Evolutionary conservation across 1,140 invertebrate genomes (phyloP).

Genomic region (Trachymyrmex septentrionalis): DNA sequence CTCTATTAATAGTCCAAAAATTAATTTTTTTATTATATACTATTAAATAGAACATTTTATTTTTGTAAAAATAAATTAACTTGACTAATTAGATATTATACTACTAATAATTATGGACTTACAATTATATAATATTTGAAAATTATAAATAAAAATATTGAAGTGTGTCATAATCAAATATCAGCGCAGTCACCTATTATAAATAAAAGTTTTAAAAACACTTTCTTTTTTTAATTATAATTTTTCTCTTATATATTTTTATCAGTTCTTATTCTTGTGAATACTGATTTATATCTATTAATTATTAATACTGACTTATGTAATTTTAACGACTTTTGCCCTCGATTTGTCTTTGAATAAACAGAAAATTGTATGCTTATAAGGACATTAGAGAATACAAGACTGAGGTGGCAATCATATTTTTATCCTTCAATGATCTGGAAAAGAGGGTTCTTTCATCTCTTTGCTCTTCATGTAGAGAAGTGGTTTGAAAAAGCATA

Average conservation of each 20-base stretch:
- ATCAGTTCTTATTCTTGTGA: neutral
- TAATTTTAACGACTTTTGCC: neutral
- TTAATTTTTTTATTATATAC: neutral
- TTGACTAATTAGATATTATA: neutral
- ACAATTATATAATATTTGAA: conserved; percentile 4
- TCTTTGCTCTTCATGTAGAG: conserved; percentile 17
- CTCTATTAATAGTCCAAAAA: neutral
- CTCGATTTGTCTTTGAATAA: neutral
- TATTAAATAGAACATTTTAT: neutral
- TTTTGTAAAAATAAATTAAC: neutral
- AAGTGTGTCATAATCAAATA: neutral
- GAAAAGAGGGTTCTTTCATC: conserved; percentile 10
- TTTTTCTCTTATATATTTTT: neutral
- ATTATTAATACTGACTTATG: neutral
- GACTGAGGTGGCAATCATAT: neutral
- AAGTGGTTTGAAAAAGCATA: conserved; percentile 37
- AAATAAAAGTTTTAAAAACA: neutral
- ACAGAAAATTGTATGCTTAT: neutral
- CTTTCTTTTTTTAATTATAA: too few relatives aligned
- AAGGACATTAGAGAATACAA: neutral
- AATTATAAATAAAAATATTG: neutral
- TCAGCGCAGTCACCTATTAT: too few relatives aligned
- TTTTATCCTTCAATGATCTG: conserved; percentile 31
- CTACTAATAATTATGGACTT: neutral
- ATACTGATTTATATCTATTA: too few relatives aligned